Conservation (phyloP, 2,113 vertebrate species). For the Rhinolophus sinicus region DNA sequence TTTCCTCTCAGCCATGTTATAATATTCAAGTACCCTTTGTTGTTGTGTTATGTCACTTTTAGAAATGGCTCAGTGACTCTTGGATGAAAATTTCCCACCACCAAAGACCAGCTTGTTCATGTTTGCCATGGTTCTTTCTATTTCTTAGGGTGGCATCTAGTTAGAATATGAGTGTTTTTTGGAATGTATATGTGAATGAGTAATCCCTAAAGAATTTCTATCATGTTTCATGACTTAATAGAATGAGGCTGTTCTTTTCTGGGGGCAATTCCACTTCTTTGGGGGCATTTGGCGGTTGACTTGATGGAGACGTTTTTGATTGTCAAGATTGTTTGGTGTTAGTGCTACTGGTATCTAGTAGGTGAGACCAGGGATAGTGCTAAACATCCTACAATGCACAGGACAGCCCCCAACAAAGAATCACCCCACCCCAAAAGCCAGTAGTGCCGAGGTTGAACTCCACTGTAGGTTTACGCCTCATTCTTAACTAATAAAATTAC, state of each 20-base stretch:
- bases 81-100: neutral
- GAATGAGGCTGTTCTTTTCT: neutral
- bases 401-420: neutral
- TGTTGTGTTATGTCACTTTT: neutral
- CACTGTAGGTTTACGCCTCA: neutral
- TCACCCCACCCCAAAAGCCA: neutral
- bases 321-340: neutral
- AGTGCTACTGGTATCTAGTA: neutral
- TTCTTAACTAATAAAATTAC: conserved; percentile 57
- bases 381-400: neutral
- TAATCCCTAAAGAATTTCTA: conserved; percentile 7
- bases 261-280: neutral
- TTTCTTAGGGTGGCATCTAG: neutral
- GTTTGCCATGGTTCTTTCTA: conserved; percentile 19
- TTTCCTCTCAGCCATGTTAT: neutral
- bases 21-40: neutral
- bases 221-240: neutral
- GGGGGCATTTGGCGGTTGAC: neutral
- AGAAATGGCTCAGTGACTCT: neutral
- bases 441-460: neutral
- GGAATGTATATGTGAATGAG: neutral
- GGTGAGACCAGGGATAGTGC: neutral
- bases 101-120: neutral
- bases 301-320: neutral
- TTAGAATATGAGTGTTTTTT: conserved; percentile 31